Evolutionary conservation across 2,888 invertebrate species (phyloP).

Genomic region (Eupithecia dodoneata): DNA sequence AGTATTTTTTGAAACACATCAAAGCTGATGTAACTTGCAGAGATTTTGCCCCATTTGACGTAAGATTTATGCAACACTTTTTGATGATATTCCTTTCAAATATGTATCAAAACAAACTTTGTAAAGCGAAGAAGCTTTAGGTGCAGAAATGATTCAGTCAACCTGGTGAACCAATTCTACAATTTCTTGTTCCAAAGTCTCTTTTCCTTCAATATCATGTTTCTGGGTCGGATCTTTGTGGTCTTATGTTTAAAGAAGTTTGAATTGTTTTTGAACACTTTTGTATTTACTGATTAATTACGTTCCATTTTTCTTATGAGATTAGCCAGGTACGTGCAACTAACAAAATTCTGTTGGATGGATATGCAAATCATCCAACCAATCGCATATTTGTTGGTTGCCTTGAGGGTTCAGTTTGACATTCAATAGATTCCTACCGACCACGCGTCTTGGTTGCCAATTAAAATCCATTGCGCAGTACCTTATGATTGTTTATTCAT

Average conservation of each 20-base stretch:
- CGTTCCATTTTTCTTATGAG: background rate
- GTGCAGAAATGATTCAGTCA: background rate
- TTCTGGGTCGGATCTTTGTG: too few relatives aligned
- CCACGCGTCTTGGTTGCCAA: slow-evolving; percentile 41
- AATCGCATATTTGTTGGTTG: slow-evolving; percentile 17
- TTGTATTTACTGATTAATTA: background rate
- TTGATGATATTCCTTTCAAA: slow-evolving; percentile 22
- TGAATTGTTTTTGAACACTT: background rate
- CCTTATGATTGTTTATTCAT: slow-evolving; percentile 36
- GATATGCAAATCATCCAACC: background rate
- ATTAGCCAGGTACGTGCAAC: background rate
- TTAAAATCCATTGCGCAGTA: slow-evolving; percentile 31
- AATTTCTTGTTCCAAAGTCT: background rate
- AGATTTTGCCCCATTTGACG: slow-evolving; percentile 27
- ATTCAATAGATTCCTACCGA: slow-evolving; percentile 42
- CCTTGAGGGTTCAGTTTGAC: slow-evolving; percentile 40
- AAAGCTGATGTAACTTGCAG: slow-evolving; percentile 34
- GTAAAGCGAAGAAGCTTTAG: slow-evolving; percentile 3
- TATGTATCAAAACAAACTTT: slow-evolving; percentile 11
- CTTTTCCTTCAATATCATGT: background rate
- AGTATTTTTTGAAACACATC: slow-evolving; percentile 41
- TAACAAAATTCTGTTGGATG: background rate
- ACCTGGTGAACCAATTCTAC: background rate
- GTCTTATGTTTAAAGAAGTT: background rate
- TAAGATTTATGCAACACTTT: slow-evolving; percentile 28